These are phyloP conservation scores for Montipora efflorescens DNA, from an alignment of 64 coral and sea anemone species.

Conservation along the genomic window DNA sequence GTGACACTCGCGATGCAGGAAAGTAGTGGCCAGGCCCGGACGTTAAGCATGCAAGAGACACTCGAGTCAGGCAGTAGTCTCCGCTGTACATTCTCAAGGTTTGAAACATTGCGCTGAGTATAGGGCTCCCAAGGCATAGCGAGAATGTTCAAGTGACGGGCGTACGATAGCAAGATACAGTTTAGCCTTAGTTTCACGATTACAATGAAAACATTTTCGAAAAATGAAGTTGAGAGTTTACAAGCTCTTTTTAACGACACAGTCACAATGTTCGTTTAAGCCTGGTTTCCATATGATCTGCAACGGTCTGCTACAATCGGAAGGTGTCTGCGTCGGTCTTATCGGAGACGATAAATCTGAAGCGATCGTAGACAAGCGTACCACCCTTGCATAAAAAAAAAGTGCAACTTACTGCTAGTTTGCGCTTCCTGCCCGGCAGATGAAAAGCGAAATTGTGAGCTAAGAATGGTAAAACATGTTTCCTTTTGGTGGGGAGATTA, in stretches of 20 bases:
- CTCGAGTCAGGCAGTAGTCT: neutral
- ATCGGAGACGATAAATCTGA: too few species aligned
- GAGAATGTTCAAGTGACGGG: neutral
- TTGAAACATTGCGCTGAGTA: neutral
- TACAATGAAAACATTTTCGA: conserved; percentile 1
- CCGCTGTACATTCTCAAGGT: neutral
- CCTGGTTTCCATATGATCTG: too few species aligned
- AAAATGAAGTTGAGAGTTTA: conserved; percentile 6
- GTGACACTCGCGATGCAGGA: conserved; percentile 1
- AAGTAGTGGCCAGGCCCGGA: neutral
- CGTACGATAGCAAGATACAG: neutral
- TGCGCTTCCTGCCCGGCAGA: too few species aligned
- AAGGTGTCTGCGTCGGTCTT: neutral
- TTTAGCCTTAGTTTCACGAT: neutral
- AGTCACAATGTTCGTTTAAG: neutral
- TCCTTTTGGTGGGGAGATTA: too few species aligned
- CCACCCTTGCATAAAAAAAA: too few species aligned
- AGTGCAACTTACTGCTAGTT: too few species aligned
- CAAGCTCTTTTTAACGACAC: neutral
- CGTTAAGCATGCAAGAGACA: neutral
- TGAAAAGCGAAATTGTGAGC: too few species aligned
- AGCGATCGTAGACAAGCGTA: too few species aligned
- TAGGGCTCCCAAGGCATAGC: neutral
- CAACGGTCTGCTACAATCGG: neutral
- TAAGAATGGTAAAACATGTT: too few species aligned